Evolutionary conservation across 2,113 vertebrate genomes (phyloP).

Genomic region (Shinisaurus crocodilurus): DNA sequence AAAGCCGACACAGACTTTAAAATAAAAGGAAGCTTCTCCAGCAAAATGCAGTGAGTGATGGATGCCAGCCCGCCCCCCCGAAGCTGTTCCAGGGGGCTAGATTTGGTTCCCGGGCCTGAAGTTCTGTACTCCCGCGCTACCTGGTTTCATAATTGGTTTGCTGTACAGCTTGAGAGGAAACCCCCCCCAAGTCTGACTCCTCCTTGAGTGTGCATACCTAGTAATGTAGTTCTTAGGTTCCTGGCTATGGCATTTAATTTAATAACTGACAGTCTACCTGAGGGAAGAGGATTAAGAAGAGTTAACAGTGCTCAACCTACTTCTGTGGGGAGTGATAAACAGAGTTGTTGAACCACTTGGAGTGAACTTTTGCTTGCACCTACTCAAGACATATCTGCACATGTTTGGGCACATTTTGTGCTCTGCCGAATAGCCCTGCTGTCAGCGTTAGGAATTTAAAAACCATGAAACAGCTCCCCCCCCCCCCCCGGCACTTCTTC

Average conservation of each 20-base stretch:
- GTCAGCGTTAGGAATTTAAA: constrained; percentile 1
- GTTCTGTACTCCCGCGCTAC: too few species aligned
- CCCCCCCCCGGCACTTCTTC: background rate
- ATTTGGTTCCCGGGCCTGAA: background rate
- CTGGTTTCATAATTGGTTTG: background rate
- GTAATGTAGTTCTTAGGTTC: background rate
- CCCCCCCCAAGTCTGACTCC: background rate
- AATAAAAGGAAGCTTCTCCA: background rate
- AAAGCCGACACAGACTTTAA: background rate
- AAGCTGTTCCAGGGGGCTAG: background rate
- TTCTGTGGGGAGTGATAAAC: constrained; percentile 15
- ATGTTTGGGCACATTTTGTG: constrained; percentile 45
- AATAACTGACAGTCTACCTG: background rate
- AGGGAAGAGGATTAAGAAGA: constrained; percentile 1
- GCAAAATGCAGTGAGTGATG: background rate
- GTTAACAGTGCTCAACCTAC: constrained; percentile 7
- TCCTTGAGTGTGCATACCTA: background rate
- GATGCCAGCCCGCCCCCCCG: background rate
- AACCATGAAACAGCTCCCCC: background rate
- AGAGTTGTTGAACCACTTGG: constrained; percentile 37
- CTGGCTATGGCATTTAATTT: background rate
- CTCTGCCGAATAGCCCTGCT: background rate
- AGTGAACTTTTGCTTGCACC: constrained; percentile 34
- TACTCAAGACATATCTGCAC: constrained; percentile 23
- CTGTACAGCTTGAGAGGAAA: background rate